Evolutionary conservation across 2,888 invertebrate species (phyloP).

Genomic region (Pristionchus maxplancki): DNA sequence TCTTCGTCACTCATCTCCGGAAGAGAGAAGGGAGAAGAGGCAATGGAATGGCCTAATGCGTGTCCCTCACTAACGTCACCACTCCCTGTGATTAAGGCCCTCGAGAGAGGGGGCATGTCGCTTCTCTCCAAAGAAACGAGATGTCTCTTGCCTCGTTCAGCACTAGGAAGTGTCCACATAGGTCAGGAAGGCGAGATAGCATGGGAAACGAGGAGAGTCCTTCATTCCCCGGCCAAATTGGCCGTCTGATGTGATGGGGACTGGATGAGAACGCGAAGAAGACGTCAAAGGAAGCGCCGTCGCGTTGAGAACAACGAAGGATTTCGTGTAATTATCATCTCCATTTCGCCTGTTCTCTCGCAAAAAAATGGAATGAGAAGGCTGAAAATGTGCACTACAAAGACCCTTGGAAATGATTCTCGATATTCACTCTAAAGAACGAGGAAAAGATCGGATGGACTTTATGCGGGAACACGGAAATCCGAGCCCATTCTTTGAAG

Average conservation of each 20-base stretch:
- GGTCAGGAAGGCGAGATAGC: too few species aligned
- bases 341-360: too few species aligned
- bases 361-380: too few species aligned
- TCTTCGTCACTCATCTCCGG: background rate
- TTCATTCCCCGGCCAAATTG: background rate
- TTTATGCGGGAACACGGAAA: too few species aligned
- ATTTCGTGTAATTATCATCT: too few species aligned
- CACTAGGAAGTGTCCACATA: background rate
- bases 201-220: background rate
- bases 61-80: background rate
- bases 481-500: too few species aligned
- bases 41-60: background rate
- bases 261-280: background rate
- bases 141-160: background rate
- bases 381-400: too few species aligned
- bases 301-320: too few species aligned
- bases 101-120: background rate
- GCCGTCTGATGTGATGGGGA: background rate
- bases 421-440: too few species aligned
- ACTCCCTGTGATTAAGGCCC: constrained; percentile 15
- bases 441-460: too few species aligned
- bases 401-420: background rate
- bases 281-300: too few species aligned
- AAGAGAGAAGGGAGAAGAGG: background rate
- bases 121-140: background rate